Conservation (phyloP, 2,888 invertebrate species). For the Agrochola circellaris region DNA sequence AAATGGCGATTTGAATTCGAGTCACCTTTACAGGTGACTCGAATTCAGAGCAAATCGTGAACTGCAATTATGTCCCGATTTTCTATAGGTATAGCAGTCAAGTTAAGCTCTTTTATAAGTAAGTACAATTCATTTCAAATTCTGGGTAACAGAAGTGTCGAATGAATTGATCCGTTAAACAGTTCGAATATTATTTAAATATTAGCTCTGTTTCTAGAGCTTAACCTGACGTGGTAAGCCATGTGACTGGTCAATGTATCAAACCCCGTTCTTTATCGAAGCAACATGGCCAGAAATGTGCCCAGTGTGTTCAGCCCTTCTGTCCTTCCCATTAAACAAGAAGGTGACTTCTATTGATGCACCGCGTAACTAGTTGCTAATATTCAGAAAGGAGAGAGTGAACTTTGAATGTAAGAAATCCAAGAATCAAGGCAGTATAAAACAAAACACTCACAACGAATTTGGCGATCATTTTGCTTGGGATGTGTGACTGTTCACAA, state of each 20-base stretch:
- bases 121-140: not conserved
- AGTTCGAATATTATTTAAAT: not conserved
- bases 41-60: not conserved
- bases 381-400: not conserved
- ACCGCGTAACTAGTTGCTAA: not conserved
- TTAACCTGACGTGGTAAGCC: not conserved
- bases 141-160: not conserved
- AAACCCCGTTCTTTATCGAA: slow-evolving; percentile 1
- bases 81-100: not conserved
- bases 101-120: not conserved
- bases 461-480: slow-evolving; percentile 90
- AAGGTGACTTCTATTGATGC: not conserved
- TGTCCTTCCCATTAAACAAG: not conserved
- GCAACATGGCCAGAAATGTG: not conserved
- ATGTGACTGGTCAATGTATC: not conserved
- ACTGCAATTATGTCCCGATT: not conserved
- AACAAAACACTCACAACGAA: slow-evolving; percentile 83
- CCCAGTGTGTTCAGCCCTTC: not conserved
- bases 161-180: not conserved
- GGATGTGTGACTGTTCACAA: slow-evolving; percentile 86
- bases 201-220: not conserved
- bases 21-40: not conserved
- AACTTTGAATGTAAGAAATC: slow-evolving; percentile 3
- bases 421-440: slow-evolving; percentile 8
- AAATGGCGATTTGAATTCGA: too few species aligned